Base-by-base conservation (phyloP, 2,888 invertebrate species). In the Herminia tarsipennalis region DNA sequence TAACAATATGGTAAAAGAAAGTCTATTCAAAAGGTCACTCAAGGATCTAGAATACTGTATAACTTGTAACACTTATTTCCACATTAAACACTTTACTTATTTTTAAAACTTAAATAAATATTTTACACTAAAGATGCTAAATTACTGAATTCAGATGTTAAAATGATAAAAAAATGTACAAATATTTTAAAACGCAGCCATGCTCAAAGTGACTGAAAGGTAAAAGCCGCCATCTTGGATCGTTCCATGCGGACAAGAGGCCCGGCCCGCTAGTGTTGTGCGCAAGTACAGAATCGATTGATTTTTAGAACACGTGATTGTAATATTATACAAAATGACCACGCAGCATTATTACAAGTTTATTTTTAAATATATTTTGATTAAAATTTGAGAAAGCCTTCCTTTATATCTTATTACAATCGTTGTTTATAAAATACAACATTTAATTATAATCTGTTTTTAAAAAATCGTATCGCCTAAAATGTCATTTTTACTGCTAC, bases 1-100 rank as follows among this genome's bases (percentile, higher is more conserved):
- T 75, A 77, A 77, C 87, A 88, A 88, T 89, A 88, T 86, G 88
- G 85, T 82, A 86, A 86, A 84, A 86, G 86, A 87, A 88, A 86
- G 85, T 87, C 74, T 71, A 82, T 73, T 72, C 78, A 79, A 88
- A 89, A 88, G 88, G 88, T 89, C 89, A 88, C 85, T 84, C 86
- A 86, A 88, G 85, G 87, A 88, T 88, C 83, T 83, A 86, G 79
- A 83, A 81, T 79, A 58, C 42, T 63, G 80, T 78, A 78, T 56
- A 78, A 80, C 70, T 84, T 76, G 70, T 76, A 80, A 55, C 78
- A 84, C 83, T n/a, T 80, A 72, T 72, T 81, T 78, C 64, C 78
- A 86, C 85, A 84, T 74, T 52, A 73, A 81, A 69, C 78, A 84
- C 85, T 72, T 80, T 73, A 77, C 77, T 83, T 82, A 79, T 73